A percentile compares a stretch with the other conserved stretches of the same genome.
Conservation (phyloP, 1,140 invertebrate genomes). For the Anthonomus grandis region DNA sequence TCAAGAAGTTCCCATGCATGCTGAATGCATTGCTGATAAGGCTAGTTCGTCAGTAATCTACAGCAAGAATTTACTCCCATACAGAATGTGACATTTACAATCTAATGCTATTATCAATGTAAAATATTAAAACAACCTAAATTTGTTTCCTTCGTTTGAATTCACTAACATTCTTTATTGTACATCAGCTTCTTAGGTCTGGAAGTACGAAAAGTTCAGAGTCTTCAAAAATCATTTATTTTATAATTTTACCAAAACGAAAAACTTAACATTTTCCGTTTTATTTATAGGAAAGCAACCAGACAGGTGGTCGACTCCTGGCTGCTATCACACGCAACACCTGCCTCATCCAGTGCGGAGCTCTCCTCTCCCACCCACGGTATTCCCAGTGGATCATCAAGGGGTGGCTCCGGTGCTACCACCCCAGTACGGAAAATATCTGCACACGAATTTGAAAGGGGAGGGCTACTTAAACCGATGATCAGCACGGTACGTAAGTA, state of each 20-base stretch:
- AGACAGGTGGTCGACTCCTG: slow-evolving; percentile 87
- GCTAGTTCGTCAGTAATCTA: too few relatives aligned
- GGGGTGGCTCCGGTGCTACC: slow-evolving; percentile 73
- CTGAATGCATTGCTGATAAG: neutral
- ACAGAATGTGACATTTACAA: too few relatives aligned
- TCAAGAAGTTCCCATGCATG: too few relatives aligned
- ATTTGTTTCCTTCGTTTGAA: neutral
- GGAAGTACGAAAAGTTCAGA: neutral
- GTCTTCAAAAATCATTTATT: neutral
- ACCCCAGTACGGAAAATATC: slow-evolving; percentile 94
- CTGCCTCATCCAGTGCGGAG: slow-evolving; percentile 56
- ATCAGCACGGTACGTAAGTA: slow-evolving; percentile 62
- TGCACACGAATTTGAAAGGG: slow-evolving; percentile 91
- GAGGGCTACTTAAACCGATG: slow-evolving; percentile 85
- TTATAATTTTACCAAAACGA: neutral
- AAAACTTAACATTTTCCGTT: too few relatives aligned
- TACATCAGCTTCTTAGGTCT: neutral
- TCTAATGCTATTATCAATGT: too few relatives aligned
- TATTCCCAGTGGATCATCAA: slow-evolving; percentile 55
- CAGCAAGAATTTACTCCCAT: too few relatives aligned
- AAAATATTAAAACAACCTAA: too few relatives aligned
- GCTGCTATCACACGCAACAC: slow-evolving; percentile 83
- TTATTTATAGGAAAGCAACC: slow-evolving; percentile 76
- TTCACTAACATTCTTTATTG: neutral
- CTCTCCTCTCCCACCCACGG: slow-evolving; percentile 61